Evolutionary conservation across 2,888 invertebrate species (phyloP).

Genomic region (Chaitophorus viminalis): DNA sequence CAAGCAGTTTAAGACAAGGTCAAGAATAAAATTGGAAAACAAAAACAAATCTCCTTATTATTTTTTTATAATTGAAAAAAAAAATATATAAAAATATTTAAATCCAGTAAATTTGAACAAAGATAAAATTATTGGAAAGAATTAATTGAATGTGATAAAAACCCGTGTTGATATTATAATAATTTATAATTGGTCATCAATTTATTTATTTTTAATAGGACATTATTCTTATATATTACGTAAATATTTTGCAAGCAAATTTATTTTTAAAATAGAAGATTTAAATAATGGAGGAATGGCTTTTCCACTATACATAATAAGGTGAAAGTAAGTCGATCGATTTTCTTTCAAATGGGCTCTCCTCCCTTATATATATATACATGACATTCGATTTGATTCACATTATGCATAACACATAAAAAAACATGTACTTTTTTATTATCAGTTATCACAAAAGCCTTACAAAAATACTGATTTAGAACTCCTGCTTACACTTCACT

Average conservation of each 20-base stretch:
- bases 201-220: no score
- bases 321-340: constrained; percentile 29
- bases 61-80: not conserved
- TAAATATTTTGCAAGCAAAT: not conserved
- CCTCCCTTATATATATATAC: not conserved
- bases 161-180: not conserved
- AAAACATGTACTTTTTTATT: not conserved
- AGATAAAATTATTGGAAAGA: not conserved
- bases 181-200: not conserved
- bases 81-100: not conserved
- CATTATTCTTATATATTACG: not conserved
- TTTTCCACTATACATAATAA: constrained; percentile 4
- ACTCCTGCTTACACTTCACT: not conserved
- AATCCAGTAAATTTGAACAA: not conserved
- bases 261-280: not conserved
- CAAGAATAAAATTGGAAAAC: not conserved
- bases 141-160: not conserved
- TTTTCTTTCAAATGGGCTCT: not conserved
- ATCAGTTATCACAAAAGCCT: no score
- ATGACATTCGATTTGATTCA: constrained; percentile 5
- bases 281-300: not conserved
- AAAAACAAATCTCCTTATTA: not conserved
- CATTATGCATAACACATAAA: not conserved
- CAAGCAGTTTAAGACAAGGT: no score
- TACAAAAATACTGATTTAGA: not conserved